Evolutionary conservation across 2,113 vertebrate species (phyloP).

Genomic region (Chlorodrepanis virens): DNA sequence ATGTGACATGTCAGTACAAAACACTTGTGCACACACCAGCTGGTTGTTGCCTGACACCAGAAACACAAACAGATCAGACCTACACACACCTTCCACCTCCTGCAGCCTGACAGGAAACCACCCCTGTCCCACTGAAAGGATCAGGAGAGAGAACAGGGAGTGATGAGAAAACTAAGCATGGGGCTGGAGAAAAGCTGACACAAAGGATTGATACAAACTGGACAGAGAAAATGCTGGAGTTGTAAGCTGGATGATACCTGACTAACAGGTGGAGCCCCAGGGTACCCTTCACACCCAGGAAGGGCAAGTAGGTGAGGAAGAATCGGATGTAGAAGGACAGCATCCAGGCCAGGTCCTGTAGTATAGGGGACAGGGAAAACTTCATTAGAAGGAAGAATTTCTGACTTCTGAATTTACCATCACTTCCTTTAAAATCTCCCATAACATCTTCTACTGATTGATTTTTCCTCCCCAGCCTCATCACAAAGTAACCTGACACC

Average conservation of each 20-base stretch:
- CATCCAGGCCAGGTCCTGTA: constrained; percentile 83
- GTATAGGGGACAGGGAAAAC: background rate
- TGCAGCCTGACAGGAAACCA: background rate
- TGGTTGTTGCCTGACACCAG: background rate
- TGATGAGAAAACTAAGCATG: background rate
- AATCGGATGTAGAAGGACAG: constrained; percentile 75
- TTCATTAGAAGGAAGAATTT: background rate
- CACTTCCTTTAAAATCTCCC: background rate
- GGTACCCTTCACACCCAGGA: constrained; percentile 71
- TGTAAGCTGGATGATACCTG: constrained; percentile 53
- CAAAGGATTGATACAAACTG: accelerated
- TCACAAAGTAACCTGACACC: background rate
- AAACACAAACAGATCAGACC: background rate
- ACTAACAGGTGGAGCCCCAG: constrained; percentile 74
- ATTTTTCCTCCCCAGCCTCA: background rate
- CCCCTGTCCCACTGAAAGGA: background rate
- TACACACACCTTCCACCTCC: background rate
- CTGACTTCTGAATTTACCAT: background rate
- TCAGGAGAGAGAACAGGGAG: background rate
- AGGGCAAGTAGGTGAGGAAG: constrained; percentile 69
- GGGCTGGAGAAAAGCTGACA: background rate
- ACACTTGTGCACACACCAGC: background rate
- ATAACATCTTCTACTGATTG: background rate
- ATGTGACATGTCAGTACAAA: background rate
- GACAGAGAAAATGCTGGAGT: background rate